Evolutionary conservation across 2,888 invertebrate genomes (phyloP).

Genomic region (Charanyca ferruginea): DNA sequence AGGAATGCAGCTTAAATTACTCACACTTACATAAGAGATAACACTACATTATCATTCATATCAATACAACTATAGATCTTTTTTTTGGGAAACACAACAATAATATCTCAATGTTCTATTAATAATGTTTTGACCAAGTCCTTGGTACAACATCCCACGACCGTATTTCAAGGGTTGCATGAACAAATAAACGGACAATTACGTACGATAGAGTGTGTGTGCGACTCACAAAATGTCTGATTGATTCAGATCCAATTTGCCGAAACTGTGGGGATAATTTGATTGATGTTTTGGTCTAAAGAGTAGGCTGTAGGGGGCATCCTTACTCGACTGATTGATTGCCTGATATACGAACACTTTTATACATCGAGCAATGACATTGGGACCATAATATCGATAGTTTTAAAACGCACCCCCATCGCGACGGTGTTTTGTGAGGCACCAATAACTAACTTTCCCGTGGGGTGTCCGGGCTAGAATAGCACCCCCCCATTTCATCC

Average conservation of each 20-base stretch:
- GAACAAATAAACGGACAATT: slow-evolving; percentile 10
- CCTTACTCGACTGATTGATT: not conserved
- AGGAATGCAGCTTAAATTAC: no score
- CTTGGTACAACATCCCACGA: slow-evolving; percentile 8
- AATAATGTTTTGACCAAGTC: slow-evolving; percentile 15
- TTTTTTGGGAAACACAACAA: slow-evolving; percentile 16
- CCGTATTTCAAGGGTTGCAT: slow-evolving; percentile 31
- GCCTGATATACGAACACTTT: no score
- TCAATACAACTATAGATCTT: not conserved
- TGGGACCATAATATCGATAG: no score
- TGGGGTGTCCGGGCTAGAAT: no score
- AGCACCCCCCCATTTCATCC: no score
- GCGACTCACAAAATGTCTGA: slow-evolving; percentile 27
- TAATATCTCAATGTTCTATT: slow-evolving; percentile 23
- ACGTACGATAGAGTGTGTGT: not conserved
- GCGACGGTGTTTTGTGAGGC: no score
- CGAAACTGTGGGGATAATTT: slow-evolving; percentile 6
- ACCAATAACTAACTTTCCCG: no score
- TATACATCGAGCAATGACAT: no score
- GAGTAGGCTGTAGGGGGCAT: not conserved
- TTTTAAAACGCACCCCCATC: no score
- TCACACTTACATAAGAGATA: not conserved
- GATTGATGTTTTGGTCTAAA: slow-evolving; percentile 11
- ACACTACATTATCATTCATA: not conserved
- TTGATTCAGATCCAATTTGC: slow-evolving; percentile 27